phyloP scores from a whole-genome alignment of 2,113 vertebrate genomes.

The Nanger granti region DNA sequence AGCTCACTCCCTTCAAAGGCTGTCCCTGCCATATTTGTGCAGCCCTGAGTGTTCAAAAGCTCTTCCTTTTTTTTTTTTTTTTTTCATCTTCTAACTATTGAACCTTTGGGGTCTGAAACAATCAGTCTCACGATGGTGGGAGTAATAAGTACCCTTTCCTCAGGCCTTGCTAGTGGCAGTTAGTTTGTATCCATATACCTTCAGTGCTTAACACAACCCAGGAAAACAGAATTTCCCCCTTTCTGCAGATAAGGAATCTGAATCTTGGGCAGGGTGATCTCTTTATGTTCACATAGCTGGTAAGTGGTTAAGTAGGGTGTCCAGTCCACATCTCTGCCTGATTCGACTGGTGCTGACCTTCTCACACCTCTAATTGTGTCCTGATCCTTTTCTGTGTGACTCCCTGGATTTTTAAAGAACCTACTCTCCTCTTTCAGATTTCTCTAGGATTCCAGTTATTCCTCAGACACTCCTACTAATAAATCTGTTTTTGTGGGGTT shows the following conservation, averaged over 20 bases:
- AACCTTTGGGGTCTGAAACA: background rate
- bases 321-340: background rate
- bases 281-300: background rate
- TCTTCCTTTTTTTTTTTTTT: background rate
- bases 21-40: background rate
- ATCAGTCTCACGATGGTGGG: background rate
- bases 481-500: background rate
- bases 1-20: background rate
- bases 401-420: background rate
- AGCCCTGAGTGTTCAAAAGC: background rate
- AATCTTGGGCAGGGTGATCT: background rate
- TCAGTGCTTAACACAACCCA: background rate
- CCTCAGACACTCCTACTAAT: background rate
- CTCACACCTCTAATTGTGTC: fast-evolving
- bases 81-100: background rate
- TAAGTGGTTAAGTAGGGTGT: background rate
- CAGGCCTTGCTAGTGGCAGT: background rate
- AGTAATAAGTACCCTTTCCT: background rate
- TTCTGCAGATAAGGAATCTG: background rate
- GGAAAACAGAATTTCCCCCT: background rate
- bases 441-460: background rate
- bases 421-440: background rate
- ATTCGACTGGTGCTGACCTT: background rate
- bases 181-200: background rate
- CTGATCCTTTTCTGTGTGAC: background rate